These are phyloP conservation scores for Ginglymostoma cirratum DNA, from an alignment of 2,113 vertebrate species.

Conservation along the genomic window DNA sequence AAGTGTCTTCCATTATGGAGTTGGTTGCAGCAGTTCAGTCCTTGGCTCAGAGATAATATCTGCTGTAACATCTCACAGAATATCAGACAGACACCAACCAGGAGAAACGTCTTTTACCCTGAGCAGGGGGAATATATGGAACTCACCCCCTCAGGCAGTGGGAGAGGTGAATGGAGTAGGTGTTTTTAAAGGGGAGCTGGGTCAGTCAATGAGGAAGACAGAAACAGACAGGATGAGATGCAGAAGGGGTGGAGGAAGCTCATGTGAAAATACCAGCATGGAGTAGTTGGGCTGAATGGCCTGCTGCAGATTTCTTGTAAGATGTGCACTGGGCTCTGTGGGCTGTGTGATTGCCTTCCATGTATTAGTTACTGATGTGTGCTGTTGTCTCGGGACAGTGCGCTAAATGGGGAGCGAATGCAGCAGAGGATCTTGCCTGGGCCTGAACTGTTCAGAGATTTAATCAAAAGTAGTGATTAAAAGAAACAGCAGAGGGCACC, in stretches of 20 bases:
- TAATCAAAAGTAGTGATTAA: background rate
- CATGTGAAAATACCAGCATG: background rate
- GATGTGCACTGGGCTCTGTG: background rate
- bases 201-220: background rate
- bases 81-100: background rate
- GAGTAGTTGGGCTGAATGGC: background rate
- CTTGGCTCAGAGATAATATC: background rate
- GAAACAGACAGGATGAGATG: background rate
- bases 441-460: background rate
- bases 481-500: background rate
- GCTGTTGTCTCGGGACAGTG: background rate
- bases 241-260: no score
- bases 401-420: background rate
- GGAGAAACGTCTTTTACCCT: background rate
- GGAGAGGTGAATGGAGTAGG: background rate
- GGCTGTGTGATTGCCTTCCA: background rate
- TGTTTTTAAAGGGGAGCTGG: background rate
- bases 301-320: background rate
- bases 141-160: background rate
- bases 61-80: background rate
- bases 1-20: background rate
- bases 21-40: background rate
- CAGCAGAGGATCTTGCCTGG: background rate
- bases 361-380: background rate
- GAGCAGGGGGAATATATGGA: background rate